Evolutionary conservation across 2,797 vertebrate species (phyloP).

Genomic region (Urophycis tenuis): DNA sequence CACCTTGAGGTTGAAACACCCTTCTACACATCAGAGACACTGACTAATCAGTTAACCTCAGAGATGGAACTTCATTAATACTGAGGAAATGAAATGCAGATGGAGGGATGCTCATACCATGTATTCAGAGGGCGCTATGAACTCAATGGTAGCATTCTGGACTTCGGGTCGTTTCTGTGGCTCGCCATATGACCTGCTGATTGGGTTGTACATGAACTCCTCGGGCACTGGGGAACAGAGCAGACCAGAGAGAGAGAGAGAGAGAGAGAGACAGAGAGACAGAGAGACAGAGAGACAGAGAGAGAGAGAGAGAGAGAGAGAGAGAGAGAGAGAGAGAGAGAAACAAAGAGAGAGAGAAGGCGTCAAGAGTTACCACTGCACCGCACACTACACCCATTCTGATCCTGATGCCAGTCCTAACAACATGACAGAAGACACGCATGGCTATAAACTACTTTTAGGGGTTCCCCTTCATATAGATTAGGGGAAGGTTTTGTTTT

Average conservation of each 20-base stretch:
- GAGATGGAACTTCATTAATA: not conserved
- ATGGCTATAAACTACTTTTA: not conserved
- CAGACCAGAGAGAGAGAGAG: not conserved
- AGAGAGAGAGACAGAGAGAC: conserved; percentile 24
- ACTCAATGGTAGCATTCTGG: conserved; percentile 93
- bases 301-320: conserved; percentile 9
- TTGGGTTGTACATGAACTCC: conserved; percentile 96
- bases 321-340: not conserved
- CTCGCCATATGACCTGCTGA: conserved; percentile 91
- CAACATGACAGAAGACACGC: not conserved
- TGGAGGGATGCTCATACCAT: conserved; percentile 72
- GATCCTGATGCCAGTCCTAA: not conserved
- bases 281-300: not conserved
- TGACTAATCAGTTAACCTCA: not conserved
- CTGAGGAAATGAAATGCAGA: not conserved
- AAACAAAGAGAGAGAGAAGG: not conserved
- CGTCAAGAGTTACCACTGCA: not conserved
- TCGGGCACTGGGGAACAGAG: conserved; percentile 78
- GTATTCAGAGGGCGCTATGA: conserved; percentile 97
- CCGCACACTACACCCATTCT: not conserved
- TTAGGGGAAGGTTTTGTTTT: no score
- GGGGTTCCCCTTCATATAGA: not conserved
- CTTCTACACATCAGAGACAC: not conserved
- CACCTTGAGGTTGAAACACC: not conserved
- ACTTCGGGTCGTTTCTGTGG: conserved; percentile 95